Base-by-base conservation (phyloP, 2,113 vertebrate genomes). In the Hydropotes inermis region DNA sequence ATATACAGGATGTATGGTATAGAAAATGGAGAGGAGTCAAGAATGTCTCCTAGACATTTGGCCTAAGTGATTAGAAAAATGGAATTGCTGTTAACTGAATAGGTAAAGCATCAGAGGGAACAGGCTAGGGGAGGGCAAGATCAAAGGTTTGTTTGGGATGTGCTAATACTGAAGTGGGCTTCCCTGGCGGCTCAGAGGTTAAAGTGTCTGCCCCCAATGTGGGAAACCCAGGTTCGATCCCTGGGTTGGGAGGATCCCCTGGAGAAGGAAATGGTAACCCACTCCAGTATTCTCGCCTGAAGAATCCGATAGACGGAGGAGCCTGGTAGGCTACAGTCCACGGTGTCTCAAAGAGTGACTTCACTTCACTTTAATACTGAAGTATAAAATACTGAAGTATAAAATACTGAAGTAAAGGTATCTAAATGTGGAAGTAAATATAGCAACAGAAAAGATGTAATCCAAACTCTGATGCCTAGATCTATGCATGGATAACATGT, bases 301-400 rank as follows among this genome's bases (percentile, higher is more conserved):
- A 50, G 47, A 50, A 50, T 50, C 47, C 47, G 2, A 50, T 50
- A 50, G 23, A 16, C 1, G 6, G 54, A 17, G 54, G 17, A 19
- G 54, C 54, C 54, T 55, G 54, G 54, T 7, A 17, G 6, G 19
- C 54, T 21, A 7, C 19, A 55, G 54, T 55, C 17, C 54, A 55
- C 0, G 17, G 17, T 3, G 17, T 70, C 9, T 0, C 64, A 70
- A 33, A 17, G n/a, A 5, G 64, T 2, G 9, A 70, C 8, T 70
- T n/a, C n/a, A 67, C 16, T 67, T 8, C 28, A 50, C 47, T 50
- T 50, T 87, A n/a, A 50, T 23, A 21, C 5, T 50, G 16, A 86
- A 7, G 7, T 4, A 11, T 19, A 52, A 81, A 30, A 23, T 54
- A 19, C 64, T 78, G n/a, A 74, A 47, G 47, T 19, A 90, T n/a